Evolutionary conservation across 2,888 invertebrate genomes (phyloP).

Genomic region (Mayetiola destructor): DNA sequence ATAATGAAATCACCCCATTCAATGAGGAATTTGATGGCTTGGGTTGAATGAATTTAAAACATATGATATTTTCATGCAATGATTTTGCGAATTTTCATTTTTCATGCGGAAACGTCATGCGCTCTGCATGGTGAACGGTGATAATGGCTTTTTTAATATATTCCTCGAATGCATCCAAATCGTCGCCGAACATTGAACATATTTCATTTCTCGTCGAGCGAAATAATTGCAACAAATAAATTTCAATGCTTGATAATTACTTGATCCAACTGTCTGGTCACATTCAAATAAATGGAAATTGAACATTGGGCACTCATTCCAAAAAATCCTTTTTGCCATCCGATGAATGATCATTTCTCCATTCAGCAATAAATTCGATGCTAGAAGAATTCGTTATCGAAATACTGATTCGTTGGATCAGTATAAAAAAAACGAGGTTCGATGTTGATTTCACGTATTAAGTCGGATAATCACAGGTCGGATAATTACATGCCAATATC

Average conservation of each 20-base stretch:
- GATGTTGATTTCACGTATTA: not conserved
- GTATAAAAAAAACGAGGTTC: no score
- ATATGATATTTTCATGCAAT: no score
- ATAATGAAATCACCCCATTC: no score
- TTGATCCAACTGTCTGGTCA: not conserved
- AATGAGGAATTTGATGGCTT: no score
- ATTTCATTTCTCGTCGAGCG: not conserved
- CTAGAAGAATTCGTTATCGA: not conserved
- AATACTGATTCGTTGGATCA: no score
- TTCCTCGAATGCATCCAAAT: not conserved
- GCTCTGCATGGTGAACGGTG: no score
- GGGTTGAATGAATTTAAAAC: no score
- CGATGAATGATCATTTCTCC: not conserved
- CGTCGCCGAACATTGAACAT: not conserved
- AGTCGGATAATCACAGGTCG: not conserved
- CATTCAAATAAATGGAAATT: not conserved
- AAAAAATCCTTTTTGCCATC: no score
- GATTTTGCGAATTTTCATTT: no score
- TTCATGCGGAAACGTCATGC: no score
- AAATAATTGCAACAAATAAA: not conserved
- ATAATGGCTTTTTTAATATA: no score
- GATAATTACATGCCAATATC: not conserved
- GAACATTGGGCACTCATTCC: no score
- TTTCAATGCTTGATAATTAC: not conserved
- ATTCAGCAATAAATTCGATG: not conserved